Percentiles rank a stretch among this genome's conserved stretches.
These are phyloP conservation scores for Augochlorella aurata DNA, from an alignment of 2,888 invertebrate species.

Conservation along the genomic window DNA sequence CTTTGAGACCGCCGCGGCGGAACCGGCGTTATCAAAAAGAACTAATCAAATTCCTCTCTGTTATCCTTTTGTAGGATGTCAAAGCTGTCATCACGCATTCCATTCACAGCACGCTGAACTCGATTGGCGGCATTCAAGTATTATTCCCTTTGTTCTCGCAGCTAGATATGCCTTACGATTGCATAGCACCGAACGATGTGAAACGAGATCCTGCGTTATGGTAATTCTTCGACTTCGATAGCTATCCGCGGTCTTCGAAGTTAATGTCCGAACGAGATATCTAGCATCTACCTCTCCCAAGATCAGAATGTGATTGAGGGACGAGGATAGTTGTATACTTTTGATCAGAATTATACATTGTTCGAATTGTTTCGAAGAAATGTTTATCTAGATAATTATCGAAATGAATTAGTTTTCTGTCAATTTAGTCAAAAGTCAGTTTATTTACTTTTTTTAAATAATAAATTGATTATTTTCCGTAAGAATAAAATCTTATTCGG, in stretches of 20 bases:
- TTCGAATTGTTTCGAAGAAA: too few species aligned
- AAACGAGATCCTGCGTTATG: constrained; percentile 94
- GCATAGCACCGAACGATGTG: constrained; percentile 88
- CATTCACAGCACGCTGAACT: constrained; percentile 99
- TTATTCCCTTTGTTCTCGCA: constrained; percentile 99
- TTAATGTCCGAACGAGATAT: neutral
- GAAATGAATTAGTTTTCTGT: too few species aligned
- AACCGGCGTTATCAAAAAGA: constrained; percentile 3
- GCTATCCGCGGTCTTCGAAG: neutral
- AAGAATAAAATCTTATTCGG: too few species aligned
- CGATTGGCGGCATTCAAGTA: constrained; percentile 99
- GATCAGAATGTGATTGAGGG: neutral
- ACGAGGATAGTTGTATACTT: too few species aligned
- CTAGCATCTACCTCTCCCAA: neutral
- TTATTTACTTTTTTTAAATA: too few species aligned
- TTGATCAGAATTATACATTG: too few species aligned
- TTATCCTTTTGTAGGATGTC: constrained; percentile 90
- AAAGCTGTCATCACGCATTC: constrained; percentile 99
- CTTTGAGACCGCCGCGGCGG: neutral
- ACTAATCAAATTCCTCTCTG: constrained; percentile 35
- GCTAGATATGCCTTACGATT: constrained; percentile 95
- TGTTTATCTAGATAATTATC: too few species aligned
- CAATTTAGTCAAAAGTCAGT: too few species aligned
- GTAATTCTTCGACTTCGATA: constrained; percentile 83
- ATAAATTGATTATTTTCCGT: too few species aligned